Evolutionary conservation across 2,113 vertebrate species (phyloP).

Genomic region (Nerophis ophidion): DNA sequence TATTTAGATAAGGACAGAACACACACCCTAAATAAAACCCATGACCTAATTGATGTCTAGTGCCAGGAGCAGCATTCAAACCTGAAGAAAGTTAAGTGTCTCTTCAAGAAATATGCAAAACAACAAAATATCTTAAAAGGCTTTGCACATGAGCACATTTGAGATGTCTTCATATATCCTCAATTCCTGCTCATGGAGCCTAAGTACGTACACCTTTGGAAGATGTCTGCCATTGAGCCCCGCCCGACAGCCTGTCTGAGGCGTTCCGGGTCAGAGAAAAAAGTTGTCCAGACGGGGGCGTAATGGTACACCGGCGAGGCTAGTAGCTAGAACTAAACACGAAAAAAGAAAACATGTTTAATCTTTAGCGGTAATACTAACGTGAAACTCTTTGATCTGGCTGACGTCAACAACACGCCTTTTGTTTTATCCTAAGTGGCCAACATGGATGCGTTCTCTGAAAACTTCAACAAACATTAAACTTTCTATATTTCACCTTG

Average conservation of each 20-base stretch:
- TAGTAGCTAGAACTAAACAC: too few relatives aligned
- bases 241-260: neutral
- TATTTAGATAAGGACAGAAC: slow-evolving; percentile 29
- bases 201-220: slow-evolving; percentile 1
- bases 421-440: neutral
- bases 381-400: neutral
- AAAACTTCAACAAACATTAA: neutral
- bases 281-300: neutral
- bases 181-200: too few relatives aligned
- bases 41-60: slow-evolving; percentile 30
- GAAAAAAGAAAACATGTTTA: neutral
- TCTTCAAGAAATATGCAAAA: too few relatives aligned
- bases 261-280: neutral
- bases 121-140: too few relatives aligned
- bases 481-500: too few relatives aligned
- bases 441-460: neutral
- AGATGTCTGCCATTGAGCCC: neutral
- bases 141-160: too few relatives aligned
- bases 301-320: too few relatives aligned
- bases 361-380: neutral
- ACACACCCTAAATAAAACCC: slow-evolving; percentile 18
- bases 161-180: too few relatives aligned
- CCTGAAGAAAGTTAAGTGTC: slow-evolving; percentile 4
- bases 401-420: neutral
- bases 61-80: neutral